Conservation (phyloP, 2,888 invertebrate species). For the Cantharis rufa region DNA sequence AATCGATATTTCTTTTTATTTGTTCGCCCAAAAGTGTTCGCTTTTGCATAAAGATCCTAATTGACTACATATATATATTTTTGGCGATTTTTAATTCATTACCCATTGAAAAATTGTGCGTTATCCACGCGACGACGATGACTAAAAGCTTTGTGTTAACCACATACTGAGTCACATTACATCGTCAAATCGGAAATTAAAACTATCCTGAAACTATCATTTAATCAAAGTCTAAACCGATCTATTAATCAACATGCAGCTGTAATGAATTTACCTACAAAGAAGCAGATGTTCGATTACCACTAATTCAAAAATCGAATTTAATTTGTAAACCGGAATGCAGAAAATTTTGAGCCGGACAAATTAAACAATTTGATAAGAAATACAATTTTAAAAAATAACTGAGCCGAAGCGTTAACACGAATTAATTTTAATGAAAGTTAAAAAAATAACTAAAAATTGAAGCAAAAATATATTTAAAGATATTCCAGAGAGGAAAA, state of each 20-base stretch:
- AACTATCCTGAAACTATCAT: background rate
- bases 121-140: background rate
- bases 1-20: background rate
- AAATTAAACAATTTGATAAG: background rate
- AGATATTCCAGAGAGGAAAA: no score
- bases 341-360: background rate
- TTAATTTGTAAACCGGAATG: background rate
- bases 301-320: background rate
- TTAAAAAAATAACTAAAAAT: no score
- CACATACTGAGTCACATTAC: background rate
- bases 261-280: background rate
- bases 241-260: background rate
- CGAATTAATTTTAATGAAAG: no score
- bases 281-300: background rate
- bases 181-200: background rate
- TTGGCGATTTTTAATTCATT: background rate
- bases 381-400: background rate
- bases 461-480: no score
- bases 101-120: background rate
- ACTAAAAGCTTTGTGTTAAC: background rate
- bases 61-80: background rate
- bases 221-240: background rate
- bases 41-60: background rate
- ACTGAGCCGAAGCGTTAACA: no score
- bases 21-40: background rate